Percentiles rank a stretch among this genome's conserved stretches.
These are phyloP conservation scores for Smittia aterrima DNA, from an alignment of 2,888 invertebrate species.

Conservation along the genomic window DNA sequence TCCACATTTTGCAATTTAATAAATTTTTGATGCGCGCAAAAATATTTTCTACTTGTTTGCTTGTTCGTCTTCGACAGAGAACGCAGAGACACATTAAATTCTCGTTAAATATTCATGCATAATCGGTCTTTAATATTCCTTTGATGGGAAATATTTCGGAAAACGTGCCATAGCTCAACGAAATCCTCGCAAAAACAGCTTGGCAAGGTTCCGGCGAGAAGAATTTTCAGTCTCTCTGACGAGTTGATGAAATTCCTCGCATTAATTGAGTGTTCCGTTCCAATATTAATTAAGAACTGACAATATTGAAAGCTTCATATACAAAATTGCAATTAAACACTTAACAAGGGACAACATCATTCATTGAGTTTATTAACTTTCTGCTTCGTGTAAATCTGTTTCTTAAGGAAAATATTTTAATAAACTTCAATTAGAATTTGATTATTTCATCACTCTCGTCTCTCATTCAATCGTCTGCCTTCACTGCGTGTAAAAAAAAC, in stretches of 20 bases:
- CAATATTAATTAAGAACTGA: background rate
- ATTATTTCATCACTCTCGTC: background rate
- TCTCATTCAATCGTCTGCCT: too few species aligned
- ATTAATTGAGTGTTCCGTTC: background rate
- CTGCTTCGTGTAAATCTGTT: too few species aligned
- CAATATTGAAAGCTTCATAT: too few species aligned
- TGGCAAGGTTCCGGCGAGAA: background rate
- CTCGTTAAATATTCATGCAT: constrained; percentile 43
- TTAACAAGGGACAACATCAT: too few species aligned
- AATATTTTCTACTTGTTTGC: constrained; percentile 1
- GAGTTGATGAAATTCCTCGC: background rate
- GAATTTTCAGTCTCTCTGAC: background rate
- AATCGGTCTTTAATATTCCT: constrained; percentile 34
- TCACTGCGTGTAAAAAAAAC: background rate
- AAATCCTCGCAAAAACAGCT: background rate
- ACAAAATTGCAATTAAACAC: too few species aligned
- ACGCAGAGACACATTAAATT: constrained; percentile 43
- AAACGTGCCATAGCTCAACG: background rate
- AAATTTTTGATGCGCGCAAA: constrained; percentile 24
- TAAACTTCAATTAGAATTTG: constrained; percentile 7
- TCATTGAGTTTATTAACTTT: too few species aligned
- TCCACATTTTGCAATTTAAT: background rate
- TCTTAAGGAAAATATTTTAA: background rate
- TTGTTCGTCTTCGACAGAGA: background rate
- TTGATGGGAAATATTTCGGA: constrained; percentile 25